Evolutionary conservation across 92 coral and sea anemone species (phyloP), one percentile per base, ranked within the genome.

Genomic region (Ricordea florida): DNA sequence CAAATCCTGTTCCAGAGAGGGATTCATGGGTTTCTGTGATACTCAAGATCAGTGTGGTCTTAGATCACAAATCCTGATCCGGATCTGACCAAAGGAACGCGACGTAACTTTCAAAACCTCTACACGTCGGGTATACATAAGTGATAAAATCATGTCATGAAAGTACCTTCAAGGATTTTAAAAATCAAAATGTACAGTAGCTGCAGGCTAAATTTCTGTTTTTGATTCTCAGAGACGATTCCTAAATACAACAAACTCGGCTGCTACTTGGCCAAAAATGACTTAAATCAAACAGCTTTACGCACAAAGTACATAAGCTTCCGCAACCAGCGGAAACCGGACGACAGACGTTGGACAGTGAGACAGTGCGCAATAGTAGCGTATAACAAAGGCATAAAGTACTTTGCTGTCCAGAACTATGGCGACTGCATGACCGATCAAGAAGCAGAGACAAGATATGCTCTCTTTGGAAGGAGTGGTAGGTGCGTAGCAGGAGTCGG

Each of bases 281-380:
- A 9, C 18, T 9, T 4, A 29, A 52, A 13, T 10, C 27, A 25
- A 2, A 69, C 17, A 11, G 34, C 76, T 1, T 53, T 69, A 29
- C 30, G 64, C 3, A 36, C 14, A 0, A 69, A 2, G 32, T 43
- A 38, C 45, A 38, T 65, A 32, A 61, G 32, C 48, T 65, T 80
- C 59, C 57, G 71, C 35, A 37, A 32, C 10, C 82, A 80, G 44
- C 13, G 59, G 25, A 26, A 16, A 25, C 43, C 57, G 55, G 3
- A 35, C 0, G 34, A 38, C 23, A 34, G 35, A 21, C 56, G 40
- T 26, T 29, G 25, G 15, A 74, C 84, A 23, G 25, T 80, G 15
- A 26, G 47, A 17, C 71, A 66, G 42, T 86, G 92, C 26, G 62
- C 86, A 0, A 25, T 57, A 10, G 75, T 80, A 29, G 92, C 87